Evolutionary conservation across 2,888 invertebrate species (phyloP), one percentile per base, ranked within the genome.

Genomic region (Phortica magna): DNA sequence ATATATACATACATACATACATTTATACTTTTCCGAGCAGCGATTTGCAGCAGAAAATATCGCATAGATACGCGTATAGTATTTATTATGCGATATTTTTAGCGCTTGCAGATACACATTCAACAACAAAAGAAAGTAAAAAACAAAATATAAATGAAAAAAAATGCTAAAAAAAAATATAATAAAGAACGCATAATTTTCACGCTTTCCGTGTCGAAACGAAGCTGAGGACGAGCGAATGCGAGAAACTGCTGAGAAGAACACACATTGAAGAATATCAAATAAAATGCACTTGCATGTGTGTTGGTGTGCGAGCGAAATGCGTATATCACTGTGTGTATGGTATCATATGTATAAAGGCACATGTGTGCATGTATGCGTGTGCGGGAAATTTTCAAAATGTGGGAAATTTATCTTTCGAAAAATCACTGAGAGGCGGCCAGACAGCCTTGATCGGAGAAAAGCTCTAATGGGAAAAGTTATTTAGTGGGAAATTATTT

Each of bases 401-500:
- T 53, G 19, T n/a, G 70, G 22, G 53, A 53, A 70, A 53, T 22
- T 70, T 74, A 39, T 67, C 10, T 22, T 14, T 0, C 2, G 78
- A 75, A 84, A 82, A 79, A 87, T 85, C n/a, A 81, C 81, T 85
- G 88, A 88, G 88, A 87, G 80, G 77, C 80, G 41, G 41, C 39
- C 48, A 87, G 80, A 77, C 80, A 65, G 65, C 39, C 48, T 70
- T 53, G 70, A 70, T 53, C 53, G 14, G 10, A 17, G 42, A 68
- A 75, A 70, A 75, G 75, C 75, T 75, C 68, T 67, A 19, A n/a
- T 42, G 19, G 14, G 3, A 43, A 79, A 75, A 75, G 78, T 79
- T 80, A 78, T 85, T 85, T 84, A 84, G 78, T 83, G 88, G 87
- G 87, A 90, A 87, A 84, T 89, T 79, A 77, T 87, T 81, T 79